Percentiles rank a stretch among this genome's conserved stretches.
Conservation (phyloP, 1,140 invertebrate species). For the Drosophila lacertosa region DNA sequence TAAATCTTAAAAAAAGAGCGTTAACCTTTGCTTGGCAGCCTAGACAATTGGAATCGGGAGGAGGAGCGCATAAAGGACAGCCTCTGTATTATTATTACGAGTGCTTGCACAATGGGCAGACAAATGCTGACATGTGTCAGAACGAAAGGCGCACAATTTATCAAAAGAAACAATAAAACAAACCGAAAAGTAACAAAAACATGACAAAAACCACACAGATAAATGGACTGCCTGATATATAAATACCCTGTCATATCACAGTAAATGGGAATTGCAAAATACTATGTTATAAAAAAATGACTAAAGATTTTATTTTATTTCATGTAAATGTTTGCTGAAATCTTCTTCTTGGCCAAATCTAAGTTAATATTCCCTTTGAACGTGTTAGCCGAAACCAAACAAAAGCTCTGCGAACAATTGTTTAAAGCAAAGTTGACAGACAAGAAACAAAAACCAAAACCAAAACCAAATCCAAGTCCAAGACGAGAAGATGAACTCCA, state of each 20-base stretch:
- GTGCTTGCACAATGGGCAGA: constrained; percentile 55
- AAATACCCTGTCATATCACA: constrained; percentile 31
- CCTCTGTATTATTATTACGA: constrained; percentile 11
- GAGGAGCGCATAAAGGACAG: constrained; percentile 27
- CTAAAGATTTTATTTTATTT: neutral
- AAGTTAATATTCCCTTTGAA: neutral
- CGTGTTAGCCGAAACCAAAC: constrained; percentile 15
- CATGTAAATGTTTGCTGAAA: neutral
- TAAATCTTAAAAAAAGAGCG: constrained; percentile 46
- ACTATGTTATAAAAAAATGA: neutral
- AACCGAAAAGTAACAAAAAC: constrained; percentile 33
- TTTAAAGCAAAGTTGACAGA: constrained; percentile 54
- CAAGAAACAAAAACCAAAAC: constrained; percentile 28
- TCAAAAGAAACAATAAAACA: constrained; percentile 70
- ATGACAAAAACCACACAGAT: constrained; percentile 1
- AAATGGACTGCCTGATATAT: neutral
- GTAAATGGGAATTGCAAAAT: neutral
- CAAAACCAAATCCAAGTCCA: constrained; percentile 41
- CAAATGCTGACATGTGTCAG: constrained; percentile 79
- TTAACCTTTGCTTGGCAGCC: constrained; percentile 51
- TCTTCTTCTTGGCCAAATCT: neutral
- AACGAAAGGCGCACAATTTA: constrained; percentile 76
- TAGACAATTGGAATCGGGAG: constrained; percentile 53
- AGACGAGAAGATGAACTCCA: constrained; percentile 55
- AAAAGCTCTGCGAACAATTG: constrained; percentile 31